Evolutionary conservation across 2,797 vertebrate genomes (phyloP).

Genomic region (Morelia viridis): DNA sequence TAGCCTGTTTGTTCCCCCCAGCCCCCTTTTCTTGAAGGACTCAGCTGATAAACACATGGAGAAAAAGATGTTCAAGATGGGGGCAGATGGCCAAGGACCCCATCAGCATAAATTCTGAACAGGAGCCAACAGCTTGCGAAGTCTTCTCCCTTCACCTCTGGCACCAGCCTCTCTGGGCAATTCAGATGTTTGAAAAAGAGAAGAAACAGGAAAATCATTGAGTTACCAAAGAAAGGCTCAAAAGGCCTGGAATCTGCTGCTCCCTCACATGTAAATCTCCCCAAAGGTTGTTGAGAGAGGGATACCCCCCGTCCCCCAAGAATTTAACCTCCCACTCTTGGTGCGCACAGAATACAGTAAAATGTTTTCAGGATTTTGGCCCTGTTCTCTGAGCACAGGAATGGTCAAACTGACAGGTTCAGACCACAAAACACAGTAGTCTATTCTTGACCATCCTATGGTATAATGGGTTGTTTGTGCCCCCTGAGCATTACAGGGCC

Average conservation of each 20-base stretch:
- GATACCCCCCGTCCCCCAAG: not conserved
- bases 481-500: not conserved
- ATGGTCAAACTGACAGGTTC: not conserved
- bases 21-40: constrained; percentile 17
- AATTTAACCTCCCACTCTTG: not conserved
- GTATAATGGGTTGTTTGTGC: not conserved
- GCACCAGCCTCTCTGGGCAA: constrained; percentile 2
- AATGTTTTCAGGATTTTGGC: not conserved
- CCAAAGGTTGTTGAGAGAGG: not conserved
- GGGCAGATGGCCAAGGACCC: constrained; percentile 16
- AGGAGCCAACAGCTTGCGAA: constrained; percentile 24
- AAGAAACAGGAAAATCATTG: constrained; percentile 9
- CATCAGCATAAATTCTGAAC: constrained; percentile 30
- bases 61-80: constrained; percentile 4
- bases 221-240: not conserved
- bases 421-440: not conserved
- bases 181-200: constrained; percentile 8
- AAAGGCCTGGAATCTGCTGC: constrained; percentile 8
- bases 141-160: constrained; percentile 25
- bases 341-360: not conserved
- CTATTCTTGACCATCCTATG: not conserved
- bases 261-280: not conserved
- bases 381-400: not conserved
- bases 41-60: constrained; percentile 10
- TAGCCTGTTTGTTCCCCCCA: constrained; percentile 6